Percentiles rank a stretch among this genome's conserved stretches.
These are phyloP conservation scores for Timema cristinae DNA, from an alignment of 2,888 invertebrate genomes.

Conservation along the genomic window DNA sequence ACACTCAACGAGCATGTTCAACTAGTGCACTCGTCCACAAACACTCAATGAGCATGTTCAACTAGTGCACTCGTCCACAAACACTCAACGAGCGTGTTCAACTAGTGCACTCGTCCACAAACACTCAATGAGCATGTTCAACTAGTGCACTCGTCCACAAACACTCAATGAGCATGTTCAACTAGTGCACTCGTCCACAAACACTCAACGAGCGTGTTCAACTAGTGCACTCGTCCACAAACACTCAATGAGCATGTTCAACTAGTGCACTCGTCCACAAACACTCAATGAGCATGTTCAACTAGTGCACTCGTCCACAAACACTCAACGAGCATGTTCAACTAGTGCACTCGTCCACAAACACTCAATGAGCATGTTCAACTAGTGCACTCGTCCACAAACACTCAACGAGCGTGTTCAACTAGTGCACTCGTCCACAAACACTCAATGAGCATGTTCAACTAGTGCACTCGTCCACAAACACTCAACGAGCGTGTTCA, in stretches of 20 bases:
- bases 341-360: slow-evolving; percentile 25
- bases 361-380: no score
- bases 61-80: slow-evolving; percentile 25
- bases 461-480: slow-evolving; percentile 25
- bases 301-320: slow-evolving; percentile 25
- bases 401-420: no score
- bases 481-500: no score
- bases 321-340: no score
- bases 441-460: no score
- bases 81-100: no score
- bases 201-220: no score
- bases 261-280: slow-evolving; percentile 25
- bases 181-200: slow-evolving; percentile 25
- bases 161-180: no score
- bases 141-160: slow-evolving; percentile 25
- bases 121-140: no score
- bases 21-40: slow-evolving; percentile 25
- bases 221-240: slow-evolving; percentile 25
- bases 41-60: no score
- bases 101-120: slow-evolving; percentile 25
- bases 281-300: no score
- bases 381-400: slow-evolving; percentile 25
- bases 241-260: no score
- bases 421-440: slow-evolving; percentile 25
- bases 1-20: not conserved